Evolutionary conservation across 2,113 vertebrate species (phyloP), one percentile per base, ranked within the genome.

Genomic region (Tetrao urogallus): DNA sequence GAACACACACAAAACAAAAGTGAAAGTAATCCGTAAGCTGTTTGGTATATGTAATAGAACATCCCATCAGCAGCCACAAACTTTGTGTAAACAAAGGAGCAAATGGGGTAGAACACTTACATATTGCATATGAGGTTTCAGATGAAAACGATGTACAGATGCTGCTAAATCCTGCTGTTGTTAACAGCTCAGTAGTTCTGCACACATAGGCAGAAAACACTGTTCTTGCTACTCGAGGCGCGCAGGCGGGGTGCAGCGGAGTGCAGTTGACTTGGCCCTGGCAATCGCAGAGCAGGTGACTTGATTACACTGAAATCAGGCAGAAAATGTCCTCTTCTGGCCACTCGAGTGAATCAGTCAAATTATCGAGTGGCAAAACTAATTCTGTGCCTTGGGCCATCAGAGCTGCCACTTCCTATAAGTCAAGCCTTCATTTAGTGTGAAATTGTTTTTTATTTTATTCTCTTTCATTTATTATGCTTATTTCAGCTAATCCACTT

Each of bases 381-480:
- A 98, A 98, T 98, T 97, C 96, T 94, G 11, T 90, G 96, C 97
- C 96, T 96, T 96, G 96, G 96, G 98, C 97, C 93, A 93, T 96
- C 96, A 95, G 94, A 98, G 96, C 97, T 98, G 98, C 98, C 98
- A 98, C 98, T 98, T 98, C 96, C 92, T 97, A 97, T 98, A 98
- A 98, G 97, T 98, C 98, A 98, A 97, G 81, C 94, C 95, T 98
- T 98, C 96, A 96, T 90, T 98, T 98, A 98, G 97, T 97, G 95
- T 97, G 97, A 98, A 97, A 98, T 97, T 97, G 94, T 97, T 97
- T 98, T 96, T 97, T 97, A 97, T 98, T 98, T 97, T 97, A 97
- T 98, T 98, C 96, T 97, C 94, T 98, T 98, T 97, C 96, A 97
- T 98, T 98, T 98, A 98, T 98, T 98, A 98, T 98, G 97, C 96